Evolutionary conservation across 2,113 vertebrate species (phyloP).

Genomic region (Turnix velox): DNA sequence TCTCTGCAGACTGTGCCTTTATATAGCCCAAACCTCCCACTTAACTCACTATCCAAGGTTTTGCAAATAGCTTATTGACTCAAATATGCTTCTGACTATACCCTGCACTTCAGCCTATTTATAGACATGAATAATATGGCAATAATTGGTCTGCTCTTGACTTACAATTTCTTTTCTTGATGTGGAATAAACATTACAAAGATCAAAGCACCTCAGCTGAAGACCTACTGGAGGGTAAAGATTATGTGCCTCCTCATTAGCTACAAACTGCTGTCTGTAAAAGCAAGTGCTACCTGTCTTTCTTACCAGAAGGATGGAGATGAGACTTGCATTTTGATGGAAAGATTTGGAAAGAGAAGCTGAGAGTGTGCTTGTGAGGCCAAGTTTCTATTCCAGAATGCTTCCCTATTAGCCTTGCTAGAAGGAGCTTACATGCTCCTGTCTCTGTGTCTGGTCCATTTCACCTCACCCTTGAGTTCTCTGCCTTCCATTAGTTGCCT

Average conservation of each 20-base stretch:
- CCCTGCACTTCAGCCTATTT: neutral
- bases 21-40: neutral
- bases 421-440: neutral
- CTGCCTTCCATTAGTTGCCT: neutral
- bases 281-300: neutral
- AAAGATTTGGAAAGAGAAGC: neutral
- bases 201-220: neutral
- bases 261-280: neutral
- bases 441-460: neutral
- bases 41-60: neutral
- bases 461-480: neutral
- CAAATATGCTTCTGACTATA: neutral
- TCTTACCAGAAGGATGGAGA: neutral
- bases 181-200: neutral
- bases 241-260: neutral
- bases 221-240: neutral
- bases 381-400: neutral
- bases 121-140: neutral
- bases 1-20: neutral
- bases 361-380: neutral
- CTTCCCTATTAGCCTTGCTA: neutral
- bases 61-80: slow-evolving; percentile 4
- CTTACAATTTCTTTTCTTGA: neutral
- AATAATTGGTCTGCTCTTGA: neutral
- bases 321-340: neutral